Percentiles rank a stretch among this genome's conserved stretches.
Evolutionary conservation across 2,888 invertebrate genomes (phyloP).

Genomic region (Entomobrya proxima): DNA sequence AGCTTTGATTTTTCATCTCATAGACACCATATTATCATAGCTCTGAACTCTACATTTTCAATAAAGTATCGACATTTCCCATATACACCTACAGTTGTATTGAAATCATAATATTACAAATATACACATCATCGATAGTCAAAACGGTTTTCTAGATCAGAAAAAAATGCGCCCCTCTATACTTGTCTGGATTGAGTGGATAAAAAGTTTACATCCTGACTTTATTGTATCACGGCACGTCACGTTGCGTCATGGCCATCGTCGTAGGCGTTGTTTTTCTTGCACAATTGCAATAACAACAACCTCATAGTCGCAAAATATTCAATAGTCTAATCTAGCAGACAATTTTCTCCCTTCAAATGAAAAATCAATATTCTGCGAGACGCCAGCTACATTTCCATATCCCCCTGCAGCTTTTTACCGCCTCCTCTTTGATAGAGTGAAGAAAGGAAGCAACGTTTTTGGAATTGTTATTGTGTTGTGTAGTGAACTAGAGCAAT

Average conservation of each 20-base stretch:
- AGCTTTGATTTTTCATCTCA: conserved; percentile 52
- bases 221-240: conserved; percentile 2
- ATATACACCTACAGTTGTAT: conserved; percentile 12
- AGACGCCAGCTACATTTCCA: neutral
- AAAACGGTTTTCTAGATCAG: too few species aligned
- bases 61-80: conserved; percentile 9
- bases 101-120: too few species aligned
- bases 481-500: conserved; percentile 16
- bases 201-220: neutral
- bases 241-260: conserved; percentile 7
- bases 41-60: conserved; percentile 6
- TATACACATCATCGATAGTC: too few species aligned
- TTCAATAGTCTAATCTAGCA: conserved; percentile 23
- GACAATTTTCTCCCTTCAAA: conserved; percentile 29
- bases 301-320: conserved; percentile 24
- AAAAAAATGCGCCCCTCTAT: too few species aligned
- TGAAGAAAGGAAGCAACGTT: conserved; percentile 28
- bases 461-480: conserved; percentile 34
- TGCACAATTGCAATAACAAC: conserved; percentile 26
- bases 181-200: neutral
- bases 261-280: conserved; percentile 28
- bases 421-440: neutral
- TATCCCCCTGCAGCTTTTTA: neutral
- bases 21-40: conserved; percentile 22
- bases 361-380: conserved; percentile 44